Base-by-base conservation (phyloP, 1,140 invertebrate genomes). In the Andricus grossulariae region DNA sequence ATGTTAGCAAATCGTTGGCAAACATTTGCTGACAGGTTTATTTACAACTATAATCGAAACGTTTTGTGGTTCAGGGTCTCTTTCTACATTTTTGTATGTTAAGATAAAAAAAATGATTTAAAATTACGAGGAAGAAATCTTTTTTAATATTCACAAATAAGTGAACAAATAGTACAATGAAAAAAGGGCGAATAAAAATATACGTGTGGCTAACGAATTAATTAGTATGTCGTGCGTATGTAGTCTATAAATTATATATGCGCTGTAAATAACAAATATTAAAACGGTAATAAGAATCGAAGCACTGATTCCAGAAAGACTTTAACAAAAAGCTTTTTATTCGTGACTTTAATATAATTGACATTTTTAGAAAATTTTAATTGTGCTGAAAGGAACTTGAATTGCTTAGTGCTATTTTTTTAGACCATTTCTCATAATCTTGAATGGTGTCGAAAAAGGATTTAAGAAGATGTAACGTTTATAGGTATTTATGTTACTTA, bases 91-190 rank as follows among this genome's bases (percentile, higher is more conserved):
- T 75, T 52, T 13, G 15, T 72, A 77, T 60, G 74, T 73, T 21
- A 77, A 54, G 51, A 16, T 11, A 55, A 32, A 15, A n/a, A 73
- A 73, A 71, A 77, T 50, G 39, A 18, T 73, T 75, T 72, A 70
- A 75, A 80, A 50, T 75, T 79, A 2, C 3, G 25, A 32, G n/a
- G 16, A 66, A 45, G 25, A 39, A 39, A 66, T 66, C 15, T 66
- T 66, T 66, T 39, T 16, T 32, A 75, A 79, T 76, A 13, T 76
- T 80, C 73, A 80, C 75, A 39, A 32, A 66, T 74, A 80, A 83
- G 77, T 81, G 76, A 83, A 83, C 77, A 80, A 73, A 79, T 82
- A 84, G 81, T 86, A 86, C 83, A 86, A 86, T 75, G 80, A 71
- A 73, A 79, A 79, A 78, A 76, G 72, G 72, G 75, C 78, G 76